These are phyloP conservation scores for Formica exsecta DNA, from an alignment of 1,140 invertebrate species.

Conservation along the genomic window DNA sequence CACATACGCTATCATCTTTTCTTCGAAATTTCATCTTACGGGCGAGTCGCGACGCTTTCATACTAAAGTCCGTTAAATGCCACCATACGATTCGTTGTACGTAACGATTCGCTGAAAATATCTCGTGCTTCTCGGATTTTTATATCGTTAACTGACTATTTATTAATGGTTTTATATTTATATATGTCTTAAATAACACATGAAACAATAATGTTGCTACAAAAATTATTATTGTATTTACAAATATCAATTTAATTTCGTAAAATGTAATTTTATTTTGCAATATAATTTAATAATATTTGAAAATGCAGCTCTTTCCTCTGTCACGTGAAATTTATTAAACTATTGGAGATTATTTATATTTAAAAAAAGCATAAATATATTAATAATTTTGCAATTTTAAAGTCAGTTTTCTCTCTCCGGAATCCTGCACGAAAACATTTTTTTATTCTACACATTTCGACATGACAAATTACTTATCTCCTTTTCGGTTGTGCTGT, in stretches of 20 bases:
- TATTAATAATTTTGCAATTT: too few relatives aligned
- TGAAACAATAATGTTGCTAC: background rate
- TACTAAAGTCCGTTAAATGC: background rate
- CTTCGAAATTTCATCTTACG: slow-evolving; percentile 22
- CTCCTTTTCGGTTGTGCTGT: too few relatives aligned
- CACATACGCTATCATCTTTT: background rate
- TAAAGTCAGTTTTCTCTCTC: background rate
- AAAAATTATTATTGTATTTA: background rate
- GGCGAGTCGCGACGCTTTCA: background rate
- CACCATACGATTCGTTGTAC: background rate
- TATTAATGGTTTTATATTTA: slow-evolving; percentile 13
- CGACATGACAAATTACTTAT: too few relatives aligned
- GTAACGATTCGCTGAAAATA: slow-evolving; percentile 27
- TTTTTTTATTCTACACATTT: too few relatives aligned
- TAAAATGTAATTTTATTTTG: background rate
- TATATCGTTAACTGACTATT: background rate
- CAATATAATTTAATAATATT: slow-evolving; percentile 4
- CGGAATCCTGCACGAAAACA: too few relatives aligned
- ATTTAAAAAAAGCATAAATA: too few relatives aligned
- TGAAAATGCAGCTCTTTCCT: background rate
- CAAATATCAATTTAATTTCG: slow-evolving; percentile 5
- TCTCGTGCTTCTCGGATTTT: background rate
- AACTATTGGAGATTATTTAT: background rate
- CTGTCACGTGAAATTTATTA: background rate
- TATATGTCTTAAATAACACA: background rate